A percentile compares a stretch with the other conserved stretches of the same genome.
These are phyloP conservation scores for Proterorhinus semilunaris DNA, from an alignment of 2,113 vertebrate species.

Conservation along the genomic window DNA sequence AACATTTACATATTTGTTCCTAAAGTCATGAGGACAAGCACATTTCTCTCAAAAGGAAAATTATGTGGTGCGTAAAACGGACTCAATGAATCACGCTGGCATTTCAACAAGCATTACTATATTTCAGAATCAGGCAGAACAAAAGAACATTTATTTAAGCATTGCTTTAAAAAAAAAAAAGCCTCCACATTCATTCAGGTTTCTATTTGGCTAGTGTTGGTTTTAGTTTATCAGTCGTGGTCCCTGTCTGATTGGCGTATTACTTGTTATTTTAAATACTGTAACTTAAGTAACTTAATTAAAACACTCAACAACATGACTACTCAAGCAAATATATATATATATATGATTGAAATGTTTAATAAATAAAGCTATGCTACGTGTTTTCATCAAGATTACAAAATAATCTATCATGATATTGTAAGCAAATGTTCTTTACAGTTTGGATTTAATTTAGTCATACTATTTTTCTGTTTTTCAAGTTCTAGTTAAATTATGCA, in stretches of 20 bases:
- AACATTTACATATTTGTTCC: slow-evolving; percentile 77
- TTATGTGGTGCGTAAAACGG: not conserved
- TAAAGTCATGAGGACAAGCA: slow-evolving; percentile 27
- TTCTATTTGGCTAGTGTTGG: not conserved
- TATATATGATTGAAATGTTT: not conserved
- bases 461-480: not conserved
- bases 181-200: no score
- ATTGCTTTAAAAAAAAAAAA: not conserved
- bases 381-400: no score
- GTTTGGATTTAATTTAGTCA: not conserved
- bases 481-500: not conserved
- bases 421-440: no score
- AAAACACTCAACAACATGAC: not conserved
- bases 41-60: slow-evolving; percentile 4
- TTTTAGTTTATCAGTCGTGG: no score
- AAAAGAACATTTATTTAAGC: not conserved
- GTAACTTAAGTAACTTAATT: not conserved
- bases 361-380: not conserved
- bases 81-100: not conserved
- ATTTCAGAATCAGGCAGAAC: not conserved
- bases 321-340: not conserved
- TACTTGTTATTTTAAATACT: not conserved
- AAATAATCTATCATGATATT: no score
- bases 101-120: not conserved
- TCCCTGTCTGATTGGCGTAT: no score